Base-by-base conservation (phyloP, 2,797 vertebrate species). In the Hyperoplus immaculatus region DNA sequence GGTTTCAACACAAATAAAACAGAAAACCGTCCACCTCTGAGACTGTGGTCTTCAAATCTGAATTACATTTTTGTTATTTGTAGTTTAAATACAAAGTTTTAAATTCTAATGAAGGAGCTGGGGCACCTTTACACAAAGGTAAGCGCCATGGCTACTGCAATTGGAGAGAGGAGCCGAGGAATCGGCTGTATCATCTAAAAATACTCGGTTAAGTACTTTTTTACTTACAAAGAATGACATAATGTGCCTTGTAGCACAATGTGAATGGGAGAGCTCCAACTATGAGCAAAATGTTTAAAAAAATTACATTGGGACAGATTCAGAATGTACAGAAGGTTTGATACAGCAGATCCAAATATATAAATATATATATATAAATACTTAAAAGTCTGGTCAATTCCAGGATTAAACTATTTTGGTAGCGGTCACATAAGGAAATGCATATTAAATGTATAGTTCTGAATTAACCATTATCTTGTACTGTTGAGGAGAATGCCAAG, bases 101-200 rank as follows among this genome's bases (percentile, higher is more conserved):
- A n/a, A 39, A 8, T 70, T 82, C 80, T 55, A 73, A 51, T 55
- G 50, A 75, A 51, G 13, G 9, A 78, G 62, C 29, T 6, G 6
- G 8, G 4, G 39, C 13, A 49, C 1, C 10, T 29, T 54, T 43
- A 16, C 49, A 10, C 15, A 42, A 43, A 68, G 38, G 41, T 57
- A 46, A 57, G 38, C 10, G 39, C 36, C 54, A 68, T 6, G 43
- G 56, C 39, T 49, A 53, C 15, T 61, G 10, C 8, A 47, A 65
- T 69, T 46, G 58, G n/a, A 16, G 41, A 77, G 18, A 51, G 13
- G 7, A 78, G 21, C 39, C 3, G 5, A 62, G n/a, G 36, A 67
- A 10, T 36, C 57, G 13, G 36, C 53, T 39, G 39, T 59, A 29
- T 51, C 54, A 21, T 75, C 45, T 53, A 38, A 61, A 13, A 73